Base-by-base conservation (phyloP, 2,113 vertebrate species). In the Ptilonorhynchus violaceus region DNA sequence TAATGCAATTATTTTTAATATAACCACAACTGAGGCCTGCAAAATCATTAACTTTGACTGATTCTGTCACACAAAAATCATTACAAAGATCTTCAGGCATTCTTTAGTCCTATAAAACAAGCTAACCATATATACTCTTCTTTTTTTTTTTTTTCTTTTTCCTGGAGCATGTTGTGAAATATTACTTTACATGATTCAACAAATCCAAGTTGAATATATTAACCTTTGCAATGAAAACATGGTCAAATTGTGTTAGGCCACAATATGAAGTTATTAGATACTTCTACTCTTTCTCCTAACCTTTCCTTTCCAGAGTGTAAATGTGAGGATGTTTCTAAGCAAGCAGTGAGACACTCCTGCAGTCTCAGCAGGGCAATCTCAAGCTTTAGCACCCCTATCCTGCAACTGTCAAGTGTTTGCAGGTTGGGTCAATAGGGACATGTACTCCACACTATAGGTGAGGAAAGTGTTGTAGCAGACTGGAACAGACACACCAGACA, bases 1-100 rank as follows among this genome's bases (percentile, higher is more conserved):
- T 88, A 92, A 81, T 81, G 76, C 76, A 96, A 96, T 96, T 94
- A 89, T 91, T 96, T 91, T 92, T 89, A 95, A 91, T 85, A 89
- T 84, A 95, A 78, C 52, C 85, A 78, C 47, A 90, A 85, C 41
- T 50, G 46, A n/a, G 69, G 33, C 79, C 85, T 93, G 44, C 50
- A 91, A 95, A 92, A 90, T 89, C 63, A 93, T 91, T 96, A 86
- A 46, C 47, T 88, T 94, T 94, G 70, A 76, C 82, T 63, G 63
- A 74, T 90, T 94, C 83, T 94, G 72, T 83, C 88, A 88, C 59
- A 79, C 15, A 85, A 67, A 93, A 92, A 88, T 85, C 42, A 77
- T 92, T 96, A 81, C 44, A 74, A 88, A 93, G 60, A 67, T 81
- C 64, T 85, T 81, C 49, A 75, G 56, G 35, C 56, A 60, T 85